Evolutionary conservation across 2,888 invertebrate genomes (phyloP), one percentile per base, ranked within the genome.

Genomic region (Tetranychus piercei): DNA sequence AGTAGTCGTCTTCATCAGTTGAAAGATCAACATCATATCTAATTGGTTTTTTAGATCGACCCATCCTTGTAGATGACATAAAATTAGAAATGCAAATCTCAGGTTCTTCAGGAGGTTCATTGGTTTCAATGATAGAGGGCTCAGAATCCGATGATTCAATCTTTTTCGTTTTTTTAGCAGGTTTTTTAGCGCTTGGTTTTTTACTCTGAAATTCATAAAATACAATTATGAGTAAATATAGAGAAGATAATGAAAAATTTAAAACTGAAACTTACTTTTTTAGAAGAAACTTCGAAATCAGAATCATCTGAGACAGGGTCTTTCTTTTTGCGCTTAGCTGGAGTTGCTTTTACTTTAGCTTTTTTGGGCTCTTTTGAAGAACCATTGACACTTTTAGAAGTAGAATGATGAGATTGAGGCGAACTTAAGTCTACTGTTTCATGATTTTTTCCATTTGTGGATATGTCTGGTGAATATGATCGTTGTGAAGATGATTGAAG

Each of bases 281-380:
- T 44, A 9, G 71, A 44, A 1, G 44, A 18, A 6, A 71, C 18
- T 4, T 71, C 71, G 20, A 44, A 44, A 44, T 71, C 71, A 1
- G 43, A 34, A 71, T 71, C 71, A 34, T 71, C 71, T 34, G 43
- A 43, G 8, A 15, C 23, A 18, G n/a, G 43, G 18, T n/a, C 44
- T 44, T 71, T 71, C 9, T 20, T 67, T 15, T 71, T 71, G 43
- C 44, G 43, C 11, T 71, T 71, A 23, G 20, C 34, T 44, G 71
- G 71, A 23, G 43, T 44, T 44, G 43, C 11, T 71, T 44, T 44
- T 5, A 6, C 43, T 34, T 7, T 71, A 18, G 44, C 6, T 34
- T 71, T 71, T 11, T 71, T 71, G 6, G 71, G 71, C 20, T 44
- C 71, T 20, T 71, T 71, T 1, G 71, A 22, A 69, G 69, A 23